phyloP scores from a whole-genome alignment of 1,140 invertebrate genomes.

The Lanistes nyassanus region DNA sequence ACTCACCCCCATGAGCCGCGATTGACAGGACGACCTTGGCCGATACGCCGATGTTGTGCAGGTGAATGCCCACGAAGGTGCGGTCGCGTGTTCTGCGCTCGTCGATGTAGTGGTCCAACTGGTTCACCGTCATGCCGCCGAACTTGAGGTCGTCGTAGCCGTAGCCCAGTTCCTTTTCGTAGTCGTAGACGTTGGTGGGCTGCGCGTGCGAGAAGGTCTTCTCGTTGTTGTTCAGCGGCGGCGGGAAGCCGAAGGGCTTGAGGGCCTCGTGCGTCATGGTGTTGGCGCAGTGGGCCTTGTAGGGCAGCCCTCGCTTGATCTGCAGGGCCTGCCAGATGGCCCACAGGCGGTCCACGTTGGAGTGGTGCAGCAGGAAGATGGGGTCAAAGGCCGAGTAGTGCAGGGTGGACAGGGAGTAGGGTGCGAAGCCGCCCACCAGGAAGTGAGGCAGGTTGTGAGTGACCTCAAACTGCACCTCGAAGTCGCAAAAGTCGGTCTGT shows the following conservation, averaged over 20 bases:
- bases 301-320: constrained; percentile 26
- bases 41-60: constrained; percentile 26
- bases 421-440: constrained; percentile 27
- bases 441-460: constrained; percentile 30
- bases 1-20: neutral
- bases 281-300: constrained; percentile 36
- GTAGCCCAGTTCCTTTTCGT: constrained; percentile 35
- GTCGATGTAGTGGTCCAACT: constrained; percentile 32
- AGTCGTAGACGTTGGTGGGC: constrained; percentile 37
- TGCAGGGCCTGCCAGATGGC: constrained; percentile 39
- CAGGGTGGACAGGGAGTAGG: constrained; percentile 31
- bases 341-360: constrained; percentile 37
- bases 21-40: constrained; percentile 1
- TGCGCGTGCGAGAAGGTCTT: constrained; percentile 32
- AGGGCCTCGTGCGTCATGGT: constrained; percentile 24
- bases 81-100: constrained; percentile 16
- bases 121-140: constrained; percentile 34
- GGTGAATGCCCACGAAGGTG: constrained; percentile 30
- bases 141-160: constrained; percentile 38
- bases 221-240: constrained; percentile 34
- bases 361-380: constrained; percentile 34
- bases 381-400: constrained; percentile 36
- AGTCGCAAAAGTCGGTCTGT: constrained; percentile 42
- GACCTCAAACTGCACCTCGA: constrained; percentile 39
- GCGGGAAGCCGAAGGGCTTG: constrained; percentile 36